These are phyloP conservation scores for Columba guinea DNA, from an alignment of 2,797 vertebrate species.

Conservation along the genomic window DNA sequence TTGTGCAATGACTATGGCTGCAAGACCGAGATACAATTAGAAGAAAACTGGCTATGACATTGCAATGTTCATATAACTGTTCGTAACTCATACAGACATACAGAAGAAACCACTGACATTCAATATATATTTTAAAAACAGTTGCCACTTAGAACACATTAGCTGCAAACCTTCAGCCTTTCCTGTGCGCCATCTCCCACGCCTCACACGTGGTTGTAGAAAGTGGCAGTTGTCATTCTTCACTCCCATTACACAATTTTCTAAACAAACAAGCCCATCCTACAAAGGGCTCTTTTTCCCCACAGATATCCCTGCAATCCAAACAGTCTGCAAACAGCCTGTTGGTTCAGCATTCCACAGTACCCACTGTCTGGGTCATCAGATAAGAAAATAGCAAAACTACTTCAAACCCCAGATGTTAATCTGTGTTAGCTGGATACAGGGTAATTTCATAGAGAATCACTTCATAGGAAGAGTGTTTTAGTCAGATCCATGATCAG, in stretches of 20 bases:
- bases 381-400: neutral
- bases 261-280: neutral
- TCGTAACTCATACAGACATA: neutral
- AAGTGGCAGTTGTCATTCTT: neutral
- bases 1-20: neutral
- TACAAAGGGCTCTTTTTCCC: neutral
- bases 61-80: rapidly evolving
- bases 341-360: neutral
- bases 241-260: neutral
- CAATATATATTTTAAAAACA: neutral
- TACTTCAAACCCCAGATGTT: neutral
- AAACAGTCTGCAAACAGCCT: neutral
- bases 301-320: neutral
- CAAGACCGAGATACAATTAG: neutral
- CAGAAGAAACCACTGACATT: neutral
- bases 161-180: neutral
- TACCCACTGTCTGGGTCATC: neutral
- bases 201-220: neutral
- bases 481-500: neutral
- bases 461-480: neutral
- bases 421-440: neutral
- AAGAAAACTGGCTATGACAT: neutral
- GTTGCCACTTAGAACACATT: rapidly evolving
- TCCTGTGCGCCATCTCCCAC: neutral
- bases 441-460: neutral